Evolutionary conservation across 2,888 invertebrate species (phyloP), one percentile per base, ranked within the genome.

Genomic region (Apoda limacodes): DNA sequence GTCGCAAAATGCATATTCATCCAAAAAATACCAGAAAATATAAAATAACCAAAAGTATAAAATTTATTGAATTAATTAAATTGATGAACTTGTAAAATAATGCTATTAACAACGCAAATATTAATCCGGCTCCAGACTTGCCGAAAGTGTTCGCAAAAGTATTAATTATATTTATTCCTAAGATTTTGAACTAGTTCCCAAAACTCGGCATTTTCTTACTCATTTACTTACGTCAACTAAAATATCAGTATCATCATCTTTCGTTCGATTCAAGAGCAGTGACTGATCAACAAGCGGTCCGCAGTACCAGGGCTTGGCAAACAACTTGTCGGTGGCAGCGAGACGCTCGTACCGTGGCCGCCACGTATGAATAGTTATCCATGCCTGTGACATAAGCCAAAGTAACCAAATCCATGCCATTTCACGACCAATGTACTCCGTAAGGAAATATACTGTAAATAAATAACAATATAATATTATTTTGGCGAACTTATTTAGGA

Each of bases 321-420:
- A 97, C 23, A 97, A 71, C 57, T 88, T 89, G 55, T 95, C 94
- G 0, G 93, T 90, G 21, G 88, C 84, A 0, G 94, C 92, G 43
- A 96, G 84, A 45, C 92, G 85, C 57, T 93, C 93, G 48, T 90
- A 90, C 34, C 85, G 85, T 2, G 93, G 92, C 30, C 82, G 83
- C 95, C 95, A 97, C 30, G 93, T 84, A 60, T 96, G 95, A 30
- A 88, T 63, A 1, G 92, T 89, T 19, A 94, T 87, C 93, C 95
- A 95, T 0, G 88, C 82, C 63, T 95, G 95, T 0, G 94, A 92
- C 2, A 90, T 54, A 50, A 93, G 74, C 90, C 93, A 92, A 4
- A 90, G 46, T 2, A 92, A 50, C 92, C 93, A 93, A 9, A 92
- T 65, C 90, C 92, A 93, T 0, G 86, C 82, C 55, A 86, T 84